Evolutionary conservation across 1,140 invertebrate species (phyloP).

Genomic region (Tribolium madens): DNA sequence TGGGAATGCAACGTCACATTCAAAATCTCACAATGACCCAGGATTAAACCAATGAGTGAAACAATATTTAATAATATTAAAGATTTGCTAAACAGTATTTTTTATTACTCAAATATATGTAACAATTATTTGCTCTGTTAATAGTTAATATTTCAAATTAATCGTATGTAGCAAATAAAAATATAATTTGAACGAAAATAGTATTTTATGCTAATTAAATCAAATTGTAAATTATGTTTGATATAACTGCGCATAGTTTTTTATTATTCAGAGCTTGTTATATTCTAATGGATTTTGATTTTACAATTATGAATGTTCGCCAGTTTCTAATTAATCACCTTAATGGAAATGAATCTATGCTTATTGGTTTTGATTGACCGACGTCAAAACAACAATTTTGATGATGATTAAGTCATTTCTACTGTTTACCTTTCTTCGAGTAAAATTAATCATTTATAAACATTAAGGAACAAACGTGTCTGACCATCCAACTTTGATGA

Average conservation of each 20-base stretch:
- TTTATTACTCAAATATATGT: not conserved
- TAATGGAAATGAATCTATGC: not conserved
- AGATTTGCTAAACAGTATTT: not conserved
- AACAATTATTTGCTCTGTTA: not conserved
- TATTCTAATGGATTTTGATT: not conserved
- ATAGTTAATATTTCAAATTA: not conserved
- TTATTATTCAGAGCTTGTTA: not conserved
- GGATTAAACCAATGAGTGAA: not conserved
- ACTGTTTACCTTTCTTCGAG: conserved; percentile 20
- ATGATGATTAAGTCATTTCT: conserved; percentile 9
- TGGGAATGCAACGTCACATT: not conserved
- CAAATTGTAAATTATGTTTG: too few relatives aligned
- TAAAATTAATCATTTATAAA: conserved; percentile 27
- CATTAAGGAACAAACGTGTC: conserved; percentile 15
- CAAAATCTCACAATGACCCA: not conserved
- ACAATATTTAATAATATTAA: too few relatives aligned
- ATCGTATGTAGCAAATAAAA: too few relatives aligned
- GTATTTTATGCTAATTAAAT: too few relatives aligned
- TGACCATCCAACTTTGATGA: conserved; percentile 23
- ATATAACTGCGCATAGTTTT: too few relatives aligned
- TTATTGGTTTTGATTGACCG: not conserved
- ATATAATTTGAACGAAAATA: too few relatives aligned
- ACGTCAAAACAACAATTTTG: conserved; percentile 1
- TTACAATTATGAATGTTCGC: not conserved
- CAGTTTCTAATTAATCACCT: not conserved